These are phyloP conservation scores for Burhinus oedicnemus DNA, from an alignment of 2,113 vertebrate genomes.

Conservation along the genomic window DNA sequence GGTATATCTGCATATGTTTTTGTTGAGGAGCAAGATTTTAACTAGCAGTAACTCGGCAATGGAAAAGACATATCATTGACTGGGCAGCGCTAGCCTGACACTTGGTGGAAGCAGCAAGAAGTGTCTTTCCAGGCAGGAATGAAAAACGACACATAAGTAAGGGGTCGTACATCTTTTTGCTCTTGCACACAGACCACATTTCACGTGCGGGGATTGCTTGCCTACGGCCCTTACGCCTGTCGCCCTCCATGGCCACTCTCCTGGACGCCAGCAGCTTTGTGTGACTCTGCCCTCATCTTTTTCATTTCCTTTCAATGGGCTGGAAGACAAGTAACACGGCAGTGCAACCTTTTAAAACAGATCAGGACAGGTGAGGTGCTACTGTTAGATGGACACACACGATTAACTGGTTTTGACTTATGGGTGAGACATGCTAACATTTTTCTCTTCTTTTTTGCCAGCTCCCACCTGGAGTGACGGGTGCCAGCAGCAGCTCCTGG, in stretches of 20 bases:
- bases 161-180: neutral
- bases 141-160: neutral
- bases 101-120: neutral
- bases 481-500: neutral
- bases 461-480: neutral
- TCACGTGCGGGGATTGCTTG: fast-evolving
- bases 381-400: fast-evolving
- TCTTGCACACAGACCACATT: neutral
- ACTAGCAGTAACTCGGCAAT: neutral
- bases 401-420: neutral
- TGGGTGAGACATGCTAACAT: neutral
- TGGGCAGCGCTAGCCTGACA: neutral
- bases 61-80: neutral
- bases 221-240: neutral
- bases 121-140: neutral
- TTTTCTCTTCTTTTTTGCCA: neutral
- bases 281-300: neutral
- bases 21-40: neutral
- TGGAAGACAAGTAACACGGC: neutral
- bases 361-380: neutral
- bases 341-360: neutral
- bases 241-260: neutral
- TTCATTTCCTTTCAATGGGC: neutral
- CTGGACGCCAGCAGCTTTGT: neutral
- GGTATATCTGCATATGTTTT: fast-evolving